Evolutionary conservation across 2,888 invertebrate genomes (phyloP), one percentile per base, ranked within the genome.

Genomic region (Hirtodrosophila trivittata): DNA sequence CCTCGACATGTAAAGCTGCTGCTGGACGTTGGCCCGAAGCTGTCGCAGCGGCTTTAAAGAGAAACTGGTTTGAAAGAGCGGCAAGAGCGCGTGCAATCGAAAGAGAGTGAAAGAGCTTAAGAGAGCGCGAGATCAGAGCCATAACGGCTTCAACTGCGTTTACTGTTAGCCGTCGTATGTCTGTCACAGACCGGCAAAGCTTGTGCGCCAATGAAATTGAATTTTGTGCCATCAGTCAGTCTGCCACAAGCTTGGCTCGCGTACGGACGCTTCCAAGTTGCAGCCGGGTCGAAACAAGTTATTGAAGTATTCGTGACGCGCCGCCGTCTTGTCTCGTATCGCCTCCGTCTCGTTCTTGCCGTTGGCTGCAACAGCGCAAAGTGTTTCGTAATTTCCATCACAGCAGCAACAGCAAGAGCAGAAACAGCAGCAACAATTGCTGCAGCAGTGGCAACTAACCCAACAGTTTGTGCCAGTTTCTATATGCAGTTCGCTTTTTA

Each of bases 211-310:
- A 80, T 69, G 71, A 77, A 77, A 76, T 78, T 77, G 72, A 81
- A 77, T 70, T 77, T 72, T 71, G 76, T 82, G 72, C 69, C 69
- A 64, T 88, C 81, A 89, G 88, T 88, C 81, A 89, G 88, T 89
- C 89, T 88, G 86, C 86, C 85, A 70, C 75, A 84, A 88, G 88
- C 86, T 85, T 82, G 82, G 76, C 77, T 86, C 73, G 77, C 69
- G 86, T 77, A 82, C 87, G 87, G 88, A 88, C 77, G 89, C 86
- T 47, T 69, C 5, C 42, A 47, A 21, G 45, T 35, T 14, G 51
- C 47, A 10, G 10, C 13, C 33, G 38, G 38, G 26, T 38, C 43
- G 59, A 58, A 81, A 74, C 63, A 39, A 62, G 73, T 68, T 75
- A 51, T 1, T 18, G 7, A 12, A 14, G 28, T 16, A 32, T 47